These are phyloP conservation scores for Parapristionchus giblindavisi DNA, from an alignment of 2,888 invertebrate species.

Conservation along the genomic window DNA sequence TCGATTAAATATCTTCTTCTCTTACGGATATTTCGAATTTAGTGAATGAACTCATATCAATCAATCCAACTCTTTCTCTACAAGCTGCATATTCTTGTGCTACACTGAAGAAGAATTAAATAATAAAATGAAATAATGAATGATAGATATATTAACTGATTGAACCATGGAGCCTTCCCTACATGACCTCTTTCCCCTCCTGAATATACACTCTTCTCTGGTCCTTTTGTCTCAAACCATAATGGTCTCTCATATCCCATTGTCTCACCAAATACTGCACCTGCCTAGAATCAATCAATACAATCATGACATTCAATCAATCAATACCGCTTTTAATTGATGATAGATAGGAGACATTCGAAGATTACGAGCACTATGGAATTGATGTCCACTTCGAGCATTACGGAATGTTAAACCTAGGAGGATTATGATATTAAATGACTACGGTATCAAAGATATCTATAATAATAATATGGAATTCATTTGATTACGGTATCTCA, in stretches of 20 bases:
- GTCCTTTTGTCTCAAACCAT: conserved; percentile 80
- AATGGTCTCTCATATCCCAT: conserved; percentile 97
- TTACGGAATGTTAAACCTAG: conserved; percentile 60
- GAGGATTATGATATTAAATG: background rate
- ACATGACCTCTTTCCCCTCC: conserved; percentile 84
- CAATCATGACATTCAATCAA: background rate
- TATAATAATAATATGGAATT: too few relatives aligned
- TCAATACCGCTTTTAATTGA: conserved; percentile 75
- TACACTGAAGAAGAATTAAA: conserved; percentile 77
- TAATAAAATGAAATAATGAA: background rate
- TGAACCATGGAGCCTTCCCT: conserved; percentile 86
- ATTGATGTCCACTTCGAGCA: conserved; percentile 84
- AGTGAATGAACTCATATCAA: conserved; percentile 96
- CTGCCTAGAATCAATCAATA: conserved; percentile 75
- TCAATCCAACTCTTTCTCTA: conserved; percentile 87
- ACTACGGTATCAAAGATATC: background rate
- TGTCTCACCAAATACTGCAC: conserved; percentile 93
- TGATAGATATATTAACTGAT: conserved; percentile 35
- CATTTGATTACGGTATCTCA: too few relatives aligned
- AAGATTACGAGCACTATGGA: conserved; percentile 79
- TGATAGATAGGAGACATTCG: conserved; percentile 95
- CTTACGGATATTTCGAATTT: conserved; percentile 90
- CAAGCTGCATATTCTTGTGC: conserved; percentile 90
- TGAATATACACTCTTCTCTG: conserved; percentile 48
- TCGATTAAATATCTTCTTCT: background rate